Evolutionary conservation across 2,113 vertebrate species (phyloP).

Genomic region (Thymallus thymallus): DNA sequence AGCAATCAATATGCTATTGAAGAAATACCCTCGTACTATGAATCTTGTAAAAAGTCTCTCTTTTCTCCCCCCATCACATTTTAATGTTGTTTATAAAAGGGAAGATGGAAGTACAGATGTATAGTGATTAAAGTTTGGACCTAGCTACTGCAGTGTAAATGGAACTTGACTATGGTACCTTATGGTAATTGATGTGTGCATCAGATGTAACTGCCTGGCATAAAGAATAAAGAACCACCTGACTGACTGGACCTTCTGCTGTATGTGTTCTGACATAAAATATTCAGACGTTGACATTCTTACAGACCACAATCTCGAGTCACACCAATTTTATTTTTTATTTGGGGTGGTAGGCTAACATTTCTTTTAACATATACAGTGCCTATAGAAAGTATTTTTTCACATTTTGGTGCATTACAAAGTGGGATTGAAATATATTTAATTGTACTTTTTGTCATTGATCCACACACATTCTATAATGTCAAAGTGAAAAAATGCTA

Average conservation of each 20-base stretch:
- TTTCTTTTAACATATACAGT: too few species aligned
- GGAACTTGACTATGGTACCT: slow-evolving; percentile 51
- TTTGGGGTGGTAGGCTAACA: too few species aligned
- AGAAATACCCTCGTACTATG: slow-evolving; percentile 3
- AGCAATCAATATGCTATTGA: slow-evolving; percentile 19
- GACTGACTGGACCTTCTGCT: background rate
- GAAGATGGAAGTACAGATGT: slow-evolving; percentile 27
- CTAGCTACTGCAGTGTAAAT: slow-evolving; percentile 72
- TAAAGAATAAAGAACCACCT: slow-evolving; percentile 16
- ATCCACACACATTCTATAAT: too few species aligned
- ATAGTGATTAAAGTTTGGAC: background rate
- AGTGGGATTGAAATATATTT: too few species aligned
- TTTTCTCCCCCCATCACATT: slow-evolving; percentile 42
- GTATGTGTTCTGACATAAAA: too few species aligned
- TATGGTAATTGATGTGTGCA: slow-evolving; percentile 60
- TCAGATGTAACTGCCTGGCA: slow-evolving; percentile 42
- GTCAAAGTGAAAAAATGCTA: too few species aligned
- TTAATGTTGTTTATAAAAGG: slow-evolving; percentile 72
- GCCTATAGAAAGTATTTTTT: too few species aligned
- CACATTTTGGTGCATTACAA: too few species aligned
- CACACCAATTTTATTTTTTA: too few species aligned
- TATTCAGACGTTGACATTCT: too few species aligned
- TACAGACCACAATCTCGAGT: too few species aligned
- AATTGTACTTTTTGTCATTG: too few species aligned
- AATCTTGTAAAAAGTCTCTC: background rate